Base-by-base conservation (phyloP, 1,140 invertebrate genomes). In the Cyrtorhinus lividipennis region DNA sequence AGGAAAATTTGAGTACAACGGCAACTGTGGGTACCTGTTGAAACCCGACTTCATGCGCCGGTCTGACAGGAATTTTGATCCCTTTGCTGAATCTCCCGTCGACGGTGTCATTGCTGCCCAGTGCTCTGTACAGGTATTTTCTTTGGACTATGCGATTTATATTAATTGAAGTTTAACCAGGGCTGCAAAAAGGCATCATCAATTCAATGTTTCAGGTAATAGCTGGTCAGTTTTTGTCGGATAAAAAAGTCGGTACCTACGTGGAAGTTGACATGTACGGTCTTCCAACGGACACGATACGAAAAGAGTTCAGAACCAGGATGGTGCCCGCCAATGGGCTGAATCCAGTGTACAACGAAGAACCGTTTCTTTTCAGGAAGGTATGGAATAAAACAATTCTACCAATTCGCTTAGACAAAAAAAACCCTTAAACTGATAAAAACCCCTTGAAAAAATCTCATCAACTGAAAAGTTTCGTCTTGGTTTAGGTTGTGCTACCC, bases 201-300 rank as follows among this genome's bases (percentile, higher is more conserved):
- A 5, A 8, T 38, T 38, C 30, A 8, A 64, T 61, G 66, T 59
- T 67, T n/a, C 68, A 92, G 89, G 92, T 97, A 2, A 98, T 99
- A 71, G 96, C 96, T 53, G 97, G 97, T 0, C 97, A 99, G 78
- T 99, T 99, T 77, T 83, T 99, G 68, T 98, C 95, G 0, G 97
- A 99, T 73, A 97, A 97, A 75, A 98, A 98, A 76, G 91, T 89
- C 48, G 95, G 95, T 8, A 99, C 97, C 1, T 99, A 98, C 75
- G 97, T 99, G 10, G 96, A 99, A 76, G 96, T 99, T 24, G 96
- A 99, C 75, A 99, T 99, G 97, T 99, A 98, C 76, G 96, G 96
- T 57, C 78, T 99, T 67, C 95, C 97, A 1, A 95, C 97, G 0
- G 97, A 99, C 76, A 99, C 96, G 24, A 99, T 99, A 68, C 80